Percentiles rank a stretch among this genome's conserved stretches.
These are phyloP conservation scores for fruit fly (Drosophila melanogaster) DNA, from an alignment of 1,140 invertebrate species.

Conservation along the genomic window DNA sequence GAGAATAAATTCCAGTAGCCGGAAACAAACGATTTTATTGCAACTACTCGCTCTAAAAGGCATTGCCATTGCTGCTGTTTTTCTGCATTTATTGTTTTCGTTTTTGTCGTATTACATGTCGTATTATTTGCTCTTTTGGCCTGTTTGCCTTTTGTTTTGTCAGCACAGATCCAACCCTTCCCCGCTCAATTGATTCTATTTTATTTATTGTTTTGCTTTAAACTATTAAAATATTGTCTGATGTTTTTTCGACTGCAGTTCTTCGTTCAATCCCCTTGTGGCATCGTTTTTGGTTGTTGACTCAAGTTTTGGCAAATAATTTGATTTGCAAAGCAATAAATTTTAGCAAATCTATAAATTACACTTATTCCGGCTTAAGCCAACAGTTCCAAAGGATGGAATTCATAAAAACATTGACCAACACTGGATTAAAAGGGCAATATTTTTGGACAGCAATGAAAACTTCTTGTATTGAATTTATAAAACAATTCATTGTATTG, in stretches of 20 bases:
- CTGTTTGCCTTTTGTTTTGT: conserved; percentile 72
- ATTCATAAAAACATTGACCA: background rate
- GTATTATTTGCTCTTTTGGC: conserved; percentile 67
- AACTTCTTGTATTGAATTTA: background rate
- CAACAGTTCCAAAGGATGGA: conserved; percentile 54
- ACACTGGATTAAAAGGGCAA: conserved; percentile 3
- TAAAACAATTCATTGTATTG: background rate
- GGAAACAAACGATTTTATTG: conserved; percentile 83
- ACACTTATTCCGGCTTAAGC: conserved; percentile 68
- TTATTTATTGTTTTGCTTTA: conserved; percentile 83
- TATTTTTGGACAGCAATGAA: background rate
- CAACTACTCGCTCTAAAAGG: conserved; percentile 47
- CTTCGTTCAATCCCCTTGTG: conserved; percentile 64
- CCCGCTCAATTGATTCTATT: conserved; percentile 72
- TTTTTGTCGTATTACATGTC: conserved; percentile 68
- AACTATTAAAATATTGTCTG: conserved; percentile 82
- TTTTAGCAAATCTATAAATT: conserved; percentile 71
- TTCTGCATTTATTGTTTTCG: conserved; percentile 56
- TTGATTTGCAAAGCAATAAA: conserved; percentile 79
- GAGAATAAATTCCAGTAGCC: conserved; percentile 80
- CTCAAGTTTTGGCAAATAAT: conserved; percentile 83
- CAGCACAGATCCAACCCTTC: conserved; percentile 36
- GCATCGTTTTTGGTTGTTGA: conserved; percentile 80
- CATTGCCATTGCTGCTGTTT: conserved; percentile 53
- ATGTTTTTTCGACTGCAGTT: conserved; percentile 54